Conservation (phyloP, 2,797 vertebrate species). For the Brotula barbata region DNA sequence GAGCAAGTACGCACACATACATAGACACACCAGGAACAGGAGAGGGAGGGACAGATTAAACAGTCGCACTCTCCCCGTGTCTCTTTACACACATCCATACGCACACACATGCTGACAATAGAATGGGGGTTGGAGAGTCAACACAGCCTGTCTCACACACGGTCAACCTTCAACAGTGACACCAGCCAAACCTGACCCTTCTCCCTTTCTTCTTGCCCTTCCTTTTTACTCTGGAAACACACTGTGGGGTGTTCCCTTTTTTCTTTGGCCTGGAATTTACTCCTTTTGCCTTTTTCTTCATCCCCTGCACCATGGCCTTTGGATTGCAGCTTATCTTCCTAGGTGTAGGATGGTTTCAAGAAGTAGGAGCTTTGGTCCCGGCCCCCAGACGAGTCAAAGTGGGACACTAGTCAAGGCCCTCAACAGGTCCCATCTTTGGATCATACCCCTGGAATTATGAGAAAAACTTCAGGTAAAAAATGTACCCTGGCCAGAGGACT, state of each 20-base stretch:
- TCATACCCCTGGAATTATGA: conserved; percentile 59
- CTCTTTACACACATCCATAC: conserved; percentile 41
- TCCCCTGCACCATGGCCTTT: conserved; percentile 45
- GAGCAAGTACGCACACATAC: conserved; percentile 27
- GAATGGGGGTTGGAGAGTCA: conserved; percentile 53
- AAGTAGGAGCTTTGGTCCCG: conserved; percentile 43
- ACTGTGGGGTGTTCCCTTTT: conserved; percentile 1
- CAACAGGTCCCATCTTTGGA: conserved; percentile 40
- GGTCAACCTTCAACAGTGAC: conserved; percentile 34
- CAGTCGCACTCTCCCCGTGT: conserved; percentile 62
- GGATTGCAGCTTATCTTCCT: conserved; percentile 35
- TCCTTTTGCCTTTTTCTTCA: conserved; percentile 12
- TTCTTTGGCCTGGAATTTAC: conserved; percentile 13
- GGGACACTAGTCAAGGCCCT: conserved; percentile 36
- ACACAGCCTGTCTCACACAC: conserved; percentile 51
- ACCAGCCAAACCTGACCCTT: conserved; percentile 36
- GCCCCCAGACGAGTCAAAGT: conserved; percentile 40
- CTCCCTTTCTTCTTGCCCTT: conserved; percentile 5
- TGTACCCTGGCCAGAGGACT: background rate
- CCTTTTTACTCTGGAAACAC: conserved; percentile 15
- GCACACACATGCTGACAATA: conserved; percentile 51
- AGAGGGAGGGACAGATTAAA: conserved; percentile 74
- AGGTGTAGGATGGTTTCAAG: conserved; percentile 60
- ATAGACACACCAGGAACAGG: conserved; percentile 29
- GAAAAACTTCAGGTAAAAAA: conserved; percentile 71